phyloP scores from a whole-genome alignment of 2,888 invertebrate species.

The Tachystola acroxantha region DNA sequence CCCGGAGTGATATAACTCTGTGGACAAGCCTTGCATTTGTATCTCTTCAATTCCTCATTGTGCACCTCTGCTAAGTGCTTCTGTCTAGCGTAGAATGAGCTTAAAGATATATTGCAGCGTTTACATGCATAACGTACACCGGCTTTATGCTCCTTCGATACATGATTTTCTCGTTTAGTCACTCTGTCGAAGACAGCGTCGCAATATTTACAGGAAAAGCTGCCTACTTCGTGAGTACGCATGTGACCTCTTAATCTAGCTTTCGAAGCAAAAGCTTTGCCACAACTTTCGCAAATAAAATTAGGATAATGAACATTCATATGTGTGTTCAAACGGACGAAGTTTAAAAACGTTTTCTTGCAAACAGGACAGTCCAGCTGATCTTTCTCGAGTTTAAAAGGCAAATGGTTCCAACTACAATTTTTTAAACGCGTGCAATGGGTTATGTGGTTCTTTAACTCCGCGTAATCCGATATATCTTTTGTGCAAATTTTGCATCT shows the following conservation, averaged over 20 bases:
- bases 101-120: slow-evolving; percentile 53
- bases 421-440: slow-evolving; percentile 42
- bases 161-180: slow-evolving; percentile 64
- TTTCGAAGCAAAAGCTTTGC: slow-evolving; percentile 73
- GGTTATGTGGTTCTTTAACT: slow-evolving; percentile 45
- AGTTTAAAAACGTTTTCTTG: slow-evolving; percentile 59
- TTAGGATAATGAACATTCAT: slow-evolving; percentile 74
- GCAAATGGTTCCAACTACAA: slow-evolving; percentile 49
- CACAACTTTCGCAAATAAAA: slow-evolving; percentile 72
- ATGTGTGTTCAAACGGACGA: slow-evolving; percentile 64
- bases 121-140: slow-evolving; percentile 64
- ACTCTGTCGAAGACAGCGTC: slow-evolving; percentile 57
- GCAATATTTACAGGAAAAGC: slow-evolving; percentile 61
- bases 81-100: slow-evolving; percentile 64
- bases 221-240: slow-evolving; percentile 70
- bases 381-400: slow-evolving; percentile 65
- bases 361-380: slow-evolving; percentile 66
- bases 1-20: slow-evolving; percentile 71
- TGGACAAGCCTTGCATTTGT: slow-evolving; percentile 66
- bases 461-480: slow-evolving; percentile 43
- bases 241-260: slow-evolving; percentile 69
- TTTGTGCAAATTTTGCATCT: slow-evolving; percentile 56
- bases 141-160: slow-evolving; percentile 64
- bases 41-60: slow-evolving; percentile 63
- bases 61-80: slow-evolving; percentile 67